Conservation (phyloP, 2,888 invertebrate genomes). For the Drosophila neonasuta region DNA sequence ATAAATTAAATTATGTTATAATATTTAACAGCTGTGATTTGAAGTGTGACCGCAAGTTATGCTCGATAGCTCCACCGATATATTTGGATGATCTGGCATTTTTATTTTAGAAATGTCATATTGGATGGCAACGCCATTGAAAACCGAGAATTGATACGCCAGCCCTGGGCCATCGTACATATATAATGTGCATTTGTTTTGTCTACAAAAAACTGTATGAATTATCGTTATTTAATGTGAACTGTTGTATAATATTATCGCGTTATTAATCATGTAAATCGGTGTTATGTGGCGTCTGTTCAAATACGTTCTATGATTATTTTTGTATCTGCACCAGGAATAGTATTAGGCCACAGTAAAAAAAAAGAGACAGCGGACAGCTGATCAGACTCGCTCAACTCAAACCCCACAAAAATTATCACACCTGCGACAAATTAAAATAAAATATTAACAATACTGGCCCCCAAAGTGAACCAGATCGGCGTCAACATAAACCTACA, state of each 20-base stretch:
- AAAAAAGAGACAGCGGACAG: slow-evolving; percentile 48
- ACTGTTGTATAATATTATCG: slow-evolving; percentile 27
- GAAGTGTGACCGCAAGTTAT: neutral
- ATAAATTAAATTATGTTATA: neutral
- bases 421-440: slow-evolving; percentile 68
- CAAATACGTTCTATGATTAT: slow-evolving; percentile 26
- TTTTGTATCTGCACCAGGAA: slow-evolving; percentile 28
- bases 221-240: slow-evolving; percentile 38
- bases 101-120: neutral
- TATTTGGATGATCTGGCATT: slow-evolving; percentile 4
- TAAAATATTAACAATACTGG: slow-evolving; percentile 46
- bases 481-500: slow-evolving; percentile 17
- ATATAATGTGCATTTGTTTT: slow-evolving; percentile 70
- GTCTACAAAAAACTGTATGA: slow-evolving; percentile 49
- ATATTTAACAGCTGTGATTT: neutral
- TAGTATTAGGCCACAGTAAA: slow-evolving; percentile 15
- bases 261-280: slow-evolving; percentile 39
- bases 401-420: slow-evolving; percentile 34
- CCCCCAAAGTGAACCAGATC: slow-evolving; percentile 3
- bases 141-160: slow-evolving; percentile 8
- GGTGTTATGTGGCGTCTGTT: slow-evolving; percentile 25
- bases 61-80: neutral
- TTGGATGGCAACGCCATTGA: slow-evolving; percentile 33
- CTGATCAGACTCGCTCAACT: slow-evolving; percentile 37
- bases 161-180: slow-evolving; percentile 51